Evolutionary conservation across 2,113 vertebrate species (phyloP).

Genomic region (Murina feae): DNA sequence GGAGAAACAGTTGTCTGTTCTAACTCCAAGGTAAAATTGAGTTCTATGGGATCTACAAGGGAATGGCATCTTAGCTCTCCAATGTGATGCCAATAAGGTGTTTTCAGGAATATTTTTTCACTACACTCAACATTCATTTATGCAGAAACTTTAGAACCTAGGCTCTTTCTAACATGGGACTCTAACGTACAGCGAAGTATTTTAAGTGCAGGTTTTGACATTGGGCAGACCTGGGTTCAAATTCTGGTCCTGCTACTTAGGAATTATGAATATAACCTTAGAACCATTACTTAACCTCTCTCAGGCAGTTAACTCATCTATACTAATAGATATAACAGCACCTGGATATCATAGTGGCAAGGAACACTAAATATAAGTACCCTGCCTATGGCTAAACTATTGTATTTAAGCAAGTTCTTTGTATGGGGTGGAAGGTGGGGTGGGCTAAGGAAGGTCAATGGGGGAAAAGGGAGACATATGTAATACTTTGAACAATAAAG

Average conservation of each 20-base stretch:
- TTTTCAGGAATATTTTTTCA: conserved; percentile 11
- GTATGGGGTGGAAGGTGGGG: background rate
- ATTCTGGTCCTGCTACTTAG: background rate
- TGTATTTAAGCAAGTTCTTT: conserved; percentile 17
- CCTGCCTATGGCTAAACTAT: background rate
- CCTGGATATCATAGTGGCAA: background rate
- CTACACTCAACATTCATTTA: background rate
- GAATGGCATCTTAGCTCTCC: background rate
- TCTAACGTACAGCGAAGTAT: background rate
- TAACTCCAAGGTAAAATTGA: background rate
- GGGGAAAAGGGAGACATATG: too few relatives aligned
- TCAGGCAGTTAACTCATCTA: background rate
- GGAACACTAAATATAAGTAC: background rate
- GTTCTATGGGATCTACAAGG: background rate
- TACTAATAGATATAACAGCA: background rate
- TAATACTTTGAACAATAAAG: too few relatives aligned
- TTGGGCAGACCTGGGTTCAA: background rate
- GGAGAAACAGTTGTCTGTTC: conserved; percentile 47
- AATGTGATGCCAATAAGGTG: background rate
- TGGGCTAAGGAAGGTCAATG: too few relatives aligned
- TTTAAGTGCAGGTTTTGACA: background rate
- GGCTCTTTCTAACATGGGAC: background rate
- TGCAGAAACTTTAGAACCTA: conserved; percentile 5
- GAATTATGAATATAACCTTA: conserved; percentile 23
- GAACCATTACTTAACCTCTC: background rate